Base-by-base conservation (phyloP, 2,113 vertebrate species). In the Upupa epops region DNA sequence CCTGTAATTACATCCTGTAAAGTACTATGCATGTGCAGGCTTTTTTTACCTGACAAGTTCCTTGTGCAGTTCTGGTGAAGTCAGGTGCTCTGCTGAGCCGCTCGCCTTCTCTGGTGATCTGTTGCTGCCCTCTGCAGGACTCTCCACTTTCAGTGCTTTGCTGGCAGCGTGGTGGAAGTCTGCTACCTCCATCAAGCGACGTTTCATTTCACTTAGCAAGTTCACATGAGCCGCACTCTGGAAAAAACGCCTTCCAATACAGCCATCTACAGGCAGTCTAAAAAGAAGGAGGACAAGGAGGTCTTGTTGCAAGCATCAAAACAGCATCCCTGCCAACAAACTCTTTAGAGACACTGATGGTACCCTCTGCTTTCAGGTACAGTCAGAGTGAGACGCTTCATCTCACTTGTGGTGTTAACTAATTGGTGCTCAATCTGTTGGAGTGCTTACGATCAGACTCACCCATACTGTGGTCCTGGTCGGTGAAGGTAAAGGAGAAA, bases 401-500 rank as follows among this genome's bases (percentile, higher is more conserved):
- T 46, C 19, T 31, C 24, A 11, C 32, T 16, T 25, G 17, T 46
- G 58, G 48, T 7, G 11, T 21, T 45, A 60, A 32, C 4, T 55
- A 34, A 8, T 7, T 18, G 59, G 21, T 6, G 15, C 14, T 36
- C n/a, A 7, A 11, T 52, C 59, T 42, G 13, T 20, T 40, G 40
- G 9, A 81, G 59, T 13, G 15, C 21, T 49, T 17, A 49, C 0
- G 20, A 28, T 68, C 31, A 76, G 58, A 90, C 97, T 59, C 98
- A 99, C 99, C 99, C 99, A 42, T 98, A 99, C 17, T 99, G 99
- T 2, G 99, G 98, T 64, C 99, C 99, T 65, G 99, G 98, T 63
- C 98, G 98, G 77, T 98, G 98, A 58, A 99, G 98, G 90, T 99
- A 99, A 31, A 99, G 98, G 80, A 99, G 98, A 68, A 99, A 98